A percentile compares a stretch with the other conserved stretches of the same genome.
phyloP scores from a whole-genome alignment of 2,797 vertebrate species.

The Poecilia wingei region DNA sequence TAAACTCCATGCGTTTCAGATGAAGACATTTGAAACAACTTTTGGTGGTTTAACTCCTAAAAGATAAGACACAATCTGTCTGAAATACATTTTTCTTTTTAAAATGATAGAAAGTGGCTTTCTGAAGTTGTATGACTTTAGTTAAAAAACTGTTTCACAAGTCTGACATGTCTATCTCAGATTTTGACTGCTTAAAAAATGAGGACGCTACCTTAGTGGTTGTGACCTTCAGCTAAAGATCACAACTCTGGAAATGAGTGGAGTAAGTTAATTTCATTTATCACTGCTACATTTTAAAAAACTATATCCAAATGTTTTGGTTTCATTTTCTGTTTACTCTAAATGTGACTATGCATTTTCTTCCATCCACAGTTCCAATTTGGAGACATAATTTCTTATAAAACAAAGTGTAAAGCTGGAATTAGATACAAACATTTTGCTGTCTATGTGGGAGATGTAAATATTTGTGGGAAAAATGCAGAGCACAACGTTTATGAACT shows the following conservation, averaged over 20 bases:
- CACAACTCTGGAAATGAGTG: constrained; percentile 4
- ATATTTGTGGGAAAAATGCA: background rate
- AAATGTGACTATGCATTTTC: background rate
- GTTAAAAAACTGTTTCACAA: background rate
- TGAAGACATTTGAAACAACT: background rate
- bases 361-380: background rate
- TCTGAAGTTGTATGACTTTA: background rate
- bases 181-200: background rate
- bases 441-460: constrained; percentile 16
- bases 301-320: background rate
- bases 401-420: background rate
- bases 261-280: background rate
- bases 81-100: background rate
- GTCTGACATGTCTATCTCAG: constrained; percentile 10
- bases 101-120: background rate
- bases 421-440: constrained; percentile 21
- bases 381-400: constrained; percentile 28
- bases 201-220: background rate
- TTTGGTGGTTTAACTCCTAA: background rate
- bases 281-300: background rate
- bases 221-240: constrained; percentile 1
- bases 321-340: background rate
- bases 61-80: background rate
- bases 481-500: constrained; percentile 3
- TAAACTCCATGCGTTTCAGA: background rate